These are phyloP conservation scores for Malurus alboscapulatus DNA, from an alignment of 2,113 vertebrate genomes.

Conservation along the genomic window DNA sequence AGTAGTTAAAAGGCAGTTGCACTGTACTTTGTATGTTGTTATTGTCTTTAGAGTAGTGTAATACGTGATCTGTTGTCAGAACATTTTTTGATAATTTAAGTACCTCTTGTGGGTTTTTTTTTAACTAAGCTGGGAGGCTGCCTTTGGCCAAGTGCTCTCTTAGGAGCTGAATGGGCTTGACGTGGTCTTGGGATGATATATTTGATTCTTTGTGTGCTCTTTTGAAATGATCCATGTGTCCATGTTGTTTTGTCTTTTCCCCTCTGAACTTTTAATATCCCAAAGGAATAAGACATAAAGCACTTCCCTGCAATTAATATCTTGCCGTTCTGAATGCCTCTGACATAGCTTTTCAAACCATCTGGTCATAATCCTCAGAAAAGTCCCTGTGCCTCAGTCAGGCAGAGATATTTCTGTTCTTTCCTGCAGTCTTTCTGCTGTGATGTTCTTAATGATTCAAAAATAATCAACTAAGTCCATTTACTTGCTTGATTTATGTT, in stretches of 20 bases:
- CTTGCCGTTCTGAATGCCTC: neutral
- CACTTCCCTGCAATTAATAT: conserved; percentile 13
- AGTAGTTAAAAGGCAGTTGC: neutral
- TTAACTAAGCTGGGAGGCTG: neutral
- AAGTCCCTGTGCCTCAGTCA: neutral
- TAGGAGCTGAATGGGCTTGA: neutral
- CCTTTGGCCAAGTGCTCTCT: neutral
- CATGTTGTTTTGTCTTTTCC: neutral
- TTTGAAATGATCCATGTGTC: neutral
- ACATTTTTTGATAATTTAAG: neutral
- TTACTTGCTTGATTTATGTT: neutral
- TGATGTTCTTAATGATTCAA: conserved; percentile 3
- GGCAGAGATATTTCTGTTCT: neutral
- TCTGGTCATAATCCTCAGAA: conserved; percentile 16
- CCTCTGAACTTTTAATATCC: neutral
- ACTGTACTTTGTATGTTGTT: neutral
- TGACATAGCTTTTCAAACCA: neutral
- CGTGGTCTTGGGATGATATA: neutral
- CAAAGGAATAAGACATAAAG: neutral
- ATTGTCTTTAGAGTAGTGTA: neutral
- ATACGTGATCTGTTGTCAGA: neutral
- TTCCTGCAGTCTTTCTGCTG: neutral
- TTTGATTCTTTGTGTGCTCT: neutral
- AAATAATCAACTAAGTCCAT: neutral
- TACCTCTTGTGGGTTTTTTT: neutral